Base-by-base conservation (phyloP, 1,140 invertebrate genomes). In the Druon quercuslanigerum region DNA sequence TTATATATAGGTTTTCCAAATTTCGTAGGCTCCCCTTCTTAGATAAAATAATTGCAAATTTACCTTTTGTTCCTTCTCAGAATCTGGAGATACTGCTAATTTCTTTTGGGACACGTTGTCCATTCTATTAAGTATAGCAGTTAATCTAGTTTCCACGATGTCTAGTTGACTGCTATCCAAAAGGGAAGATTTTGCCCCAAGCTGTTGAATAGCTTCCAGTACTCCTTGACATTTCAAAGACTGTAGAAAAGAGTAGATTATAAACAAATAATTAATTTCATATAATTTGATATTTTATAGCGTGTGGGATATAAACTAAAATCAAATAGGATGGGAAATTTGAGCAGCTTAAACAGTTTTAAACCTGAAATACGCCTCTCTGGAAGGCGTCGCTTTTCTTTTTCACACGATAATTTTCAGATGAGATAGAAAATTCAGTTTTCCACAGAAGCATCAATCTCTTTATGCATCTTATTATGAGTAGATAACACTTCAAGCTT, bases 141-240 rank as follows among this genome's bases (percentile, higher is more conserved):
- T 93, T 51, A 98, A 90, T 73, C 96, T 93, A 3, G 94, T 94
- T 88, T 98, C 97, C 33, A 97, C 94, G 17, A 95, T 94, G 84
- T 98, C 96, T 71, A 98, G 87, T 86, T 97, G 96, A 40, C 93
- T 92, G 0, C 95, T 94, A 84, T 98, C 96, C 72, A 98, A 87
- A n/a, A 98, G 88, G 16, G 95, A 94, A 20, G 96, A 92, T 87
- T 96, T 96, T 5, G 95, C 94, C 82, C 94, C 94, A 50, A 98
- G 88, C 57, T 94, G 91, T 70, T 95, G 94, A 7, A 97, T 95
- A 25, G 96, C 94, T 77, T 95, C 95, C 83, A 96, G 85, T 80
- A 94, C 81, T 50, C 91, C 89, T 57, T 90, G 82, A 73, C 79
- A 78, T 57, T 89, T 90, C 0, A 90, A 74, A 72, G 85, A 87